A percentile compares a stretch with the other conserved stretches of the same genome.
phyloP scores from a whole-genome alignment of 1,140 invertebrate species.

The Drosophila baimaii region DNA sequence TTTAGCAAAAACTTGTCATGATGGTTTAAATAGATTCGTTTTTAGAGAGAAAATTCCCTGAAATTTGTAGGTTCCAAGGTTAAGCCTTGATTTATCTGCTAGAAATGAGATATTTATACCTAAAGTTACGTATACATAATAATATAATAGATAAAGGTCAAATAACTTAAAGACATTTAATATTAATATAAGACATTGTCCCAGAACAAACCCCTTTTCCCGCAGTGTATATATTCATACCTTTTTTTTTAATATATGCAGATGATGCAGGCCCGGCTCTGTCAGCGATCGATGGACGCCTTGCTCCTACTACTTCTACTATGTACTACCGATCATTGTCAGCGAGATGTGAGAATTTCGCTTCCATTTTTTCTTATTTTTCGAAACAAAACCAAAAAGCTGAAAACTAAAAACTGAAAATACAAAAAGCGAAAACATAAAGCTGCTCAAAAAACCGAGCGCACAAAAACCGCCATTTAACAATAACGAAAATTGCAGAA shows the following conservation, averaged over 20 bases:
- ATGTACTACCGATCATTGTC: slow-evolving; percentile 40
- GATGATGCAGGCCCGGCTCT: slow-evolving; percentile 48
- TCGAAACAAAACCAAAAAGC: slow-evolving; percentile 38
- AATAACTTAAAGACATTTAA: too few relatives aligned
- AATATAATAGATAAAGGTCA: too few relatives aligned
- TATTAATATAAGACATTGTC: background rate
- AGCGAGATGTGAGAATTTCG: slow-evolving; percentile 72
- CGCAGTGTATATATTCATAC: slow-evolving; percentile 12
- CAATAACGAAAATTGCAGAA: slow-evolving; percentile 74
- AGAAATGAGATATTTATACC: too few relatives aligned
- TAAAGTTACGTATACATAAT: too few relatives aligned
- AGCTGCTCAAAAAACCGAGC: slow-evolving; percentile 36
- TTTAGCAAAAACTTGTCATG: too few relatives aligned
- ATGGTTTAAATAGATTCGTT: too few relatives aligned
- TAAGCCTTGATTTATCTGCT: too few relatives aligned
- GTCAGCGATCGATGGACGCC: slow-evolving; percentile 49
- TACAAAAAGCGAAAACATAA: slow-evolving; percentile 33
- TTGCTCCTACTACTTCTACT: too few relatives aligned
- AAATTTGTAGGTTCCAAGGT: background rate
- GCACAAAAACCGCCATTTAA: slow-evolving; percentile 52
- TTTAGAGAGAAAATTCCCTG: background rate
- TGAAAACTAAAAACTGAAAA: slow-evolving; percentile 36
- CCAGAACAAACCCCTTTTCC: background rate
- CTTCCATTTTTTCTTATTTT: slow-evolving; percentile 47
- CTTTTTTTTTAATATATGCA: slow-evolving; percentile 41